Percentiles rank a stretch among this genome's conserved stretches.
Conservation (phyloP, 2,797 vertebrate species). For the Pseudomugil gertrudae region DNA sequence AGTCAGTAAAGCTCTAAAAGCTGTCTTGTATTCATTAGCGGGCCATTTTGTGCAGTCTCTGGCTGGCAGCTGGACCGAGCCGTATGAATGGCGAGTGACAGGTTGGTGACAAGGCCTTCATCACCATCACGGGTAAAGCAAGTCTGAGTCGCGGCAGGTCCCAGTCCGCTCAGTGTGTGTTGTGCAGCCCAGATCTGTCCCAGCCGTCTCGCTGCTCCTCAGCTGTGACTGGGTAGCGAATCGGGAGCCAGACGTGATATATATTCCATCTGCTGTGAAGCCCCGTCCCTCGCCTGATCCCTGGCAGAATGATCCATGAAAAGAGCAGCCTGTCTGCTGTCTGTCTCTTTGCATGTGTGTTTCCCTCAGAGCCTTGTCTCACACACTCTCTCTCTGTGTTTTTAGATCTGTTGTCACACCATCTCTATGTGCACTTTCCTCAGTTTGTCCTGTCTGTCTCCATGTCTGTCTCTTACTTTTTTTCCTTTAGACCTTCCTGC, state of each 20-base stretch:
- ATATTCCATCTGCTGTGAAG: slow-evolving; percentile 76
- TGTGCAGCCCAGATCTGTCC: slow-evolving; percentile 68
- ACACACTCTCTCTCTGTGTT: slow-evolving; percentile 14
- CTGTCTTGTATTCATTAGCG: slow-evolving; percentile 63
- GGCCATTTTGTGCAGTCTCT: slow-evolving; percentile 29
- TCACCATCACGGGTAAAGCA: slow-evolving; percentile 40
- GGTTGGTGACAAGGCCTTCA: slow-evolving; percentile 67
- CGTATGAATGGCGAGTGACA: slow-evolving; percentile 46
- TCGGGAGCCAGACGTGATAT: slow-evolving; percentile 67
- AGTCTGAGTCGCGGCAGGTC: slow-evolving; percentile 19
- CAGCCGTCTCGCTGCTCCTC: slow-evolving; percentile 54
- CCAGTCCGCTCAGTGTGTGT: slow-evolving; percentile 40
- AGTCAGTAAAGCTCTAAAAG: slow-evolving; percentile 43
- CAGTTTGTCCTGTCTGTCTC: slow-evolving; percentile 19
- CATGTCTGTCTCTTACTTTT: slow-evolving; percentile 12
- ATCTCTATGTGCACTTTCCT: slow-evolving; percentile 31
- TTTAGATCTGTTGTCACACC: slow-evolving; percentile 52
- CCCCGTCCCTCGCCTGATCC: slow-evolving; percentile 60
- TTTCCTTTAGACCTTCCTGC: not conserved
- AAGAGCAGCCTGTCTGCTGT: slow-evolving; percentile 63
- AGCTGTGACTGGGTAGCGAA: slow-evolving; percentile 56
- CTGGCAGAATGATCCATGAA: slow-evolving; percentile 73
- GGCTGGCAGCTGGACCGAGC: slow-evolving; percentile 23
- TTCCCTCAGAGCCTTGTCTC: slow-evolving; percentile 40
- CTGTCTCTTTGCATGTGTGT: slow-evolving; percentile 33